Evolutionary conservation across 2,888 invertebrate genomes (phyloP).

Genomic region (Ormyrus thymus): DNA sequence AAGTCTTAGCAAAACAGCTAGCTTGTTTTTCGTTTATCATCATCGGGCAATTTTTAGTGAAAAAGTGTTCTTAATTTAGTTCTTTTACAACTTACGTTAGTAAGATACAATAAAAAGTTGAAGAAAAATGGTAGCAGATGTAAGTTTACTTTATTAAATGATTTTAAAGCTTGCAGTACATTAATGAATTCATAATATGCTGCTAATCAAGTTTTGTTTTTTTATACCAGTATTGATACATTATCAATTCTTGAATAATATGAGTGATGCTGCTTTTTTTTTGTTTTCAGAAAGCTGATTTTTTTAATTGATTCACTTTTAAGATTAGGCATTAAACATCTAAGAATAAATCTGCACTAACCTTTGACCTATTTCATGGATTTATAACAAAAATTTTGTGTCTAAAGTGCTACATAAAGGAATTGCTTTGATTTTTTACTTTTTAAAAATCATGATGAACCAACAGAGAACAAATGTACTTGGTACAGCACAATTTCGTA

Average conservation of each 20-base stretch:
- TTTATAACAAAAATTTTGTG: conserved; percentile 19
- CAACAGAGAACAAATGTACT: conserved; percentile 60
- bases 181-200: not conserved
- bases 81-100: not conserved
- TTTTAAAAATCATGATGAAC: conserved; percentile 57
- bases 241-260: not conserved
- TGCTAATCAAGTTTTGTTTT: not conserved
- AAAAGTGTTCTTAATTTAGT: not conserved
- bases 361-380: conserved; percentile 37
- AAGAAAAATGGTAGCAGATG: conserved; percentile 28
- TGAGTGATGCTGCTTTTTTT: not conserved
- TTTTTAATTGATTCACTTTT: conserved; percentile 13
- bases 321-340: not conserved
- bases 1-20: conserved; percentile 20
- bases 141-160: conserved; percentile 6
- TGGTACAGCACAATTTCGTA: conserved; percentile 62
- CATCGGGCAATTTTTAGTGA: conserved; percentile 15
- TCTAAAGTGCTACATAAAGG: conserved; percentile 17
- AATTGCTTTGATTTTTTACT: conserved; percentile 10
- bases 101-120: conserved; percentile 11
- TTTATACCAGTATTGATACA: conserved; percentile 9
- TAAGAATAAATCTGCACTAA: conserved; percentile 18
- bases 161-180: not conserved
- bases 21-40: conserved; percentile 40
- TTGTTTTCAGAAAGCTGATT: conserved; percentile 17